Conservation (phyloP, 30 jellyfish, hydroid and myxozoan genomes). For the Nemopilema nomurai region DNA sequence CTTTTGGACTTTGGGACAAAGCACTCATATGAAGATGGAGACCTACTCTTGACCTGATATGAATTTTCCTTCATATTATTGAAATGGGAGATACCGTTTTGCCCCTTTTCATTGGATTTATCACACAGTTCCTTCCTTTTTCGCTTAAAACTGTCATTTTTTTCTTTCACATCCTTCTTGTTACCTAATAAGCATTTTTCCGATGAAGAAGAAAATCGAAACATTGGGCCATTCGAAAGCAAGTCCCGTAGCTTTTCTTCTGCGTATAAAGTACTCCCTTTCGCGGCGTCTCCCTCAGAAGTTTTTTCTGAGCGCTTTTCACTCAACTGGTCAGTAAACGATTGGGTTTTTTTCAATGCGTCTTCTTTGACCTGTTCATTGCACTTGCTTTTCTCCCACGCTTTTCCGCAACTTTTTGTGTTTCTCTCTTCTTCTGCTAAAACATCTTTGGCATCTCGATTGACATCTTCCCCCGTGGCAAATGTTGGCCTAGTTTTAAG, state of each 20-base stretch:
- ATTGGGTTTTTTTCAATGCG: background rate
- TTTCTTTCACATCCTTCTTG: background rate
- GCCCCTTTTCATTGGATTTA: background rate
- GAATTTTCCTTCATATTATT: conserved; percentile 6
- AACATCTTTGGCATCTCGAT: too few species aligned
- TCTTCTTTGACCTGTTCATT: background rate
- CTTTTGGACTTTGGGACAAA: conserved; percentile 50
- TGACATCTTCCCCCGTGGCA: too few species aligned
- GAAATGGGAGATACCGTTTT: background rate
- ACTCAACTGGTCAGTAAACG: background rate
- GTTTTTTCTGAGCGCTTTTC: too few species aligned
- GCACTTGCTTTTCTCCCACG: background rate
- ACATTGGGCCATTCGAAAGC: conserved; percentile 17
- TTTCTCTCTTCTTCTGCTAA: background rate
- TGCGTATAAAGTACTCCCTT: background rate
- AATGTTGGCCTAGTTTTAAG: too few species aligned
- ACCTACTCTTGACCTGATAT: background rate
- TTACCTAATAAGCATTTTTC: background rate
- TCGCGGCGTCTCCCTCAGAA: background rate
- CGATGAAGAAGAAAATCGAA: background rate
- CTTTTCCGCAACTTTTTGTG: background rate
- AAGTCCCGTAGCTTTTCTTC: conserved; percentile 38
- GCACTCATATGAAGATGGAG: background rate
- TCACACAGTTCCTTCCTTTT: background rate
- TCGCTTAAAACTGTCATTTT: background rate